A percentile compares a stretch with the other conserved stretches of the same genome.
phyloP scores from a whole-genome alignment of 2,888 invertebrate species.

The Geophilus truncorum region DNA sequence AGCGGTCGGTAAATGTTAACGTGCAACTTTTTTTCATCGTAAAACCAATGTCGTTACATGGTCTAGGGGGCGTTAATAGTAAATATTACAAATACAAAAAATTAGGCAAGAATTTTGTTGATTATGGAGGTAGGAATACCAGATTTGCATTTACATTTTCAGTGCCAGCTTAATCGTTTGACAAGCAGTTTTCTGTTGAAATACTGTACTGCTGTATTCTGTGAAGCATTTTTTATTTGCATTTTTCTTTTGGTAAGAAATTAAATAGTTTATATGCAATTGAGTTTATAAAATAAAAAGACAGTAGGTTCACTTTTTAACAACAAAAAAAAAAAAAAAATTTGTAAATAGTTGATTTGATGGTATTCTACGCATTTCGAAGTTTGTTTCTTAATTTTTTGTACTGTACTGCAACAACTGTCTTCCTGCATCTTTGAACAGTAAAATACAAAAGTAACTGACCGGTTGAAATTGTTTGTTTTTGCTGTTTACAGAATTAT shows the following conservation, averaged over 20 bases:
- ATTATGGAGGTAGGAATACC: conserved; percentile 3
- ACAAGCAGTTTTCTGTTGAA: not conserved
- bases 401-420: conserved; percentile 6
- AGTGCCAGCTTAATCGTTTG: conserved; percentile 8
- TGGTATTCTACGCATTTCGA: not conserved
- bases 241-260: not conserved
- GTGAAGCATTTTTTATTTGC: not conserved
- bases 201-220: not conserved
- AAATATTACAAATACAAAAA: not conserved
- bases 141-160: conserved; percentile 23
- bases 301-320: not conserved
- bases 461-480: not conserved
- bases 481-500: not conserved
- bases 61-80: not conserved
- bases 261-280: too few species aligned
- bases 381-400: not conserved
- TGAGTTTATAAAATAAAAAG: not conserved
- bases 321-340: not conserved
- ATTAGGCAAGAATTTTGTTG: not conserved
- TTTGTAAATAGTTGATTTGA: not conserved
- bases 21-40: conserved; percentile 2
- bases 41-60: not conserved
- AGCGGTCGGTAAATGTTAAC: not conserved
- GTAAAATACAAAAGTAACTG: not conserved
- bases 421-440: conserved; percentile 8